A percentile compares a stretch with the other conserved stretches of the same genome.
These are phyloP conservation scores for Epinotia bilunana DNA, from an alignment of 2,888 invertebrate species.

Conservation along the genomic window DNA sequence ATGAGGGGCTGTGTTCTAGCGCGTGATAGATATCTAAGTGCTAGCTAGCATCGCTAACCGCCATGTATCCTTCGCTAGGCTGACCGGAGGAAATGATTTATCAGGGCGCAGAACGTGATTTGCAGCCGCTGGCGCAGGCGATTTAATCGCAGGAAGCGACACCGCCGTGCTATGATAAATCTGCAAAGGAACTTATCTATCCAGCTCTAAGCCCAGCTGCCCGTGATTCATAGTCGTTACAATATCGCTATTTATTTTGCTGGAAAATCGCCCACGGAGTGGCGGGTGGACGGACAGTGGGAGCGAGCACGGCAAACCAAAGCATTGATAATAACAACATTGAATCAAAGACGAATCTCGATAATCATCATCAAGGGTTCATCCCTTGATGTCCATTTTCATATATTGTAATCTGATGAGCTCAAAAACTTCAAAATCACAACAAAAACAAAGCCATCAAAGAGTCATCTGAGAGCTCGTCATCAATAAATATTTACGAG, in stretches of 20 bases:
- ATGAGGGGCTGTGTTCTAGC: constrained; percentile 28
- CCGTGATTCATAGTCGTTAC: constrained; percentile 69
- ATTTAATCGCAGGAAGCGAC: constrained; percentile 81
- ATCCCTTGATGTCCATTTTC: constrained; percentile 17
- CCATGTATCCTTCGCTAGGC: constrained; percentile 50
- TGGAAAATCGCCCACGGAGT: constrained; percentile 52
- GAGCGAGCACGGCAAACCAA: constrained; percentile 15
- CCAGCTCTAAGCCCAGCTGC: constrained; percentile 62
- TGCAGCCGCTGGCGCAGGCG: constrained; percentile 66
- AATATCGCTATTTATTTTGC: constrained; percentile 66
- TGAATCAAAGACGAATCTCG: constrained; percentile 17
- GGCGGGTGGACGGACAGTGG: constrained; percentile 29
- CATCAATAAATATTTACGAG: constrained; percentile 68
- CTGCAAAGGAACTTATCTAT: constrained; percentile 80
- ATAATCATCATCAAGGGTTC: constrained; percentile 24
- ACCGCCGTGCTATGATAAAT: constrained; percentile 62
- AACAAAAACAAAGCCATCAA: constrained; percentile 41
- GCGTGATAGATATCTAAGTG: constrained; percentile 38
- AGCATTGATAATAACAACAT: constrained; percentile 29
- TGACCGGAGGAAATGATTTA: constrained; percentile 76
- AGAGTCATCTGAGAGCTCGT: constrained; percentile 47
- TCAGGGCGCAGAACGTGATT: constrained; percentile 73
- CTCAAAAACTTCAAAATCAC: constrained; percentile 27
- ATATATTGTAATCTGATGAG: constrained; percentile 27
- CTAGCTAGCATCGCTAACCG: constrained; percentile 33